Percentiles rank a stretch among this genome's conserved stretches.
phyloP scores from a whole-genome alignment of 2,888 invertebrate genomes.

The Carpatolechia fugitivella region DNA sequence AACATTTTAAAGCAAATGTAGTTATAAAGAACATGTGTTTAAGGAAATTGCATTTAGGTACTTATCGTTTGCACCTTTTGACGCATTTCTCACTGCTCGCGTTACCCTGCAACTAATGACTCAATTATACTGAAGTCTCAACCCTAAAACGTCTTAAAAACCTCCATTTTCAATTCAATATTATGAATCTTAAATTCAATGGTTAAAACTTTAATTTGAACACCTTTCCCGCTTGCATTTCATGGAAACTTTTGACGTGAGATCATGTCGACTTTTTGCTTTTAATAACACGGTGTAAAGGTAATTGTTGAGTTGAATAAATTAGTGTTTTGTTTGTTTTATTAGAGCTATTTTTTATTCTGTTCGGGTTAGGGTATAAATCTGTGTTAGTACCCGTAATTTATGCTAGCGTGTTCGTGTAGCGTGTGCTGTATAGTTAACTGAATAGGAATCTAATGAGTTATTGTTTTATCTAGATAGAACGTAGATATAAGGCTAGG shows the following conservation, averaged over 20 bases:
- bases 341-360: constrained; percentile 10
- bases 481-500: neutral
- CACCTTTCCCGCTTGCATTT: constrained; percentile 23
- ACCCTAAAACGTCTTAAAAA: constrained; percentile 21
- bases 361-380: neutral
- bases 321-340: constrained; percentile 33
- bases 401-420: neutral
- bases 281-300: constrained; percentile 57
- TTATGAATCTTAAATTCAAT: constrained; percentile 10
- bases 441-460: neutral
- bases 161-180: constrained; percentile 10
- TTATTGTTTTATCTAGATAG: neutral
- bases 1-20: constrained; percentile 12
- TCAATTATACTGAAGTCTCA: constrained; percentile 50
- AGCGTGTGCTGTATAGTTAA: neutral
- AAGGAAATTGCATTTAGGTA: constrained; percentile 36
- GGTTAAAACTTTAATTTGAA: constrained; percentile 18
- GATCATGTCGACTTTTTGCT: constrained; percentile 27
- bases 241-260: constrained; percentile 46
- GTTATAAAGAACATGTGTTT: constrained; percentile 13
- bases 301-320: constrained; percentile 47
- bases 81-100: constrained; percentile 58
- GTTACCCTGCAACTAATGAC: constrained; percentile 60
- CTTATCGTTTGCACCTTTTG: constrained; percentile 60
- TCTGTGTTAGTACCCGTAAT: neutral